Evolutionary conservation across 37 sponge, comb jelly and placozoan genomes (phyloP).

Genomic region (Theonella swinhoei): DNA sequence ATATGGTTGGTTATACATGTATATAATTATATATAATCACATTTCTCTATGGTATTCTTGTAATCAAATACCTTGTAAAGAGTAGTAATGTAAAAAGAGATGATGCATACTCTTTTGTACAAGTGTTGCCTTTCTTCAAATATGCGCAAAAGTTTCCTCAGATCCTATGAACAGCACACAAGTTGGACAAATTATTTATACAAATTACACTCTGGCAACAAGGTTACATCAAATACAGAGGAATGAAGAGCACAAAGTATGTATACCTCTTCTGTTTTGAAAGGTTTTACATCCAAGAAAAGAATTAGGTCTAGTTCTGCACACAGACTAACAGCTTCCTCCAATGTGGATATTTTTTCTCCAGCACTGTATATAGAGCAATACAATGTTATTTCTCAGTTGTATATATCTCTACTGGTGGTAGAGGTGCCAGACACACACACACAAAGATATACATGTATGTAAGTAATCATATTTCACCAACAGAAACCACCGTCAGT

Average conservation of each 20-base stretch:
- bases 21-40: no score
- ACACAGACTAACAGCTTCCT: constrained; percentile 43
- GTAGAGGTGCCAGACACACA: no score
- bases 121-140: constrained; percentile 29
- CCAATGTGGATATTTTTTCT: constrained; percentile 39
- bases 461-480: no score
- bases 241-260: not conserved
- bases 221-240: not conserved
- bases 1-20: no score
- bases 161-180: not conserved
- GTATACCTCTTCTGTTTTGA: not conserved
- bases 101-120: constrained; percentile 36
- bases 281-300: constrained; percentile 58
- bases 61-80: constrained; percentile 33
- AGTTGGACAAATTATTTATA: not conserved
- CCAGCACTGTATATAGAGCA: not conserved
- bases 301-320: constrained; percentile 39
- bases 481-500: no score
- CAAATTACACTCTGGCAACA: no score
- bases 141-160: not conserved
- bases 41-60: not conserved
- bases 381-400: no score
- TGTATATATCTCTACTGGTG: no score
- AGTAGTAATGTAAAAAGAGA: constrained; percentile 51
- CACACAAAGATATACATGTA: no score